These are phyloP conservation scores for Australoheros facetus DNA, from an alignment of 2,797 vertebrate species.

Conservation along the genomic window DNA sequence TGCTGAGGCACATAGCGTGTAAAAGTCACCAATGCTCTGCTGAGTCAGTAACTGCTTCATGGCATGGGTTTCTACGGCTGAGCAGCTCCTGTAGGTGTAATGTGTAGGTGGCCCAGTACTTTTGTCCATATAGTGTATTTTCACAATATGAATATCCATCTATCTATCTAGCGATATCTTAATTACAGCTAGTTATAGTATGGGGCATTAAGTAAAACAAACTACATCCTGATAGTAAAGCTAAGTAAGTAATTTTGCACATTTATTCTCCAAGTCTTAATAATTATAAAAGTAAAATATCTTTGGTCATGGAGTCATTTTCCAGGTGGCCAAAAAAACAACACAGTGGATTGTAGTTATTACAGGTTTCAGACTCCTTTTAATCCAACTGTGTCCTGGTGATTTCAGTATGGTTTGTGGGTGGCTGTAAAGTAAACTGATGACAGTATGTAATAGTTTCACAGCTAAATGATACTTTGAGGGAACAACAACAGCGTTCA, in stretches of 20 bases:
- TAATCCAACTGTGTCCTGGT: constrained; percentile 24
- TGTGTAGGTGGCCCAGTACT: not conserved
- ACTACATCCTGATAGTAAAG: not conserved
- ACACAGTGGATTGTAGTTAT: not conserved
- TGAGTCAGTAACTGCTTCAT: not conserved
- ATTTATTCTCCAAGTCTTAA: not conserved
- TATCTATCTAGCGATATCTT: not conserved
- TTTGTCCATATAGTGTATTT: not conserved
- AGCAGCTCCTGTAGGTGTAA: not conserved
- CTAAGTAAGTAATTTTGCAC: not conserved
- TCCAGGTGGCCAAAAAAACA: not conserved
- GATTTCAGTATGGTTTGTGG: constrained; percentile 45
- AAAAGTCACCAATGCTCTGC: not conserved
- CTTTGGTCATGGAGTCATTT: not conserved
- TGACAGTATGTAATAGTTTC: constrained; percentile 11
- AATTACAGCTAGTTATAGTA: not conserved
- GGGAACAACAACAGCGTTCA: not conserved
- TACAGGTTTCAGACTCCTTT: constrained; percentile 3
- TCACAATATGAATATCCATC: not conserved
- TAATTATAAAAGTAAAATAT: not conserved
- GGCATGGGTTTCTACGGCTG: not conserved
- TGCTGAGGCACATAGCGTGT: not conserved
- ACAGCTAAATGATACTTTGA: constrained; percentile 15
- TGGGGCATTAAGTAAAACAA: not conserved
- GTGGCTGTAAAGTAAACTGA: constrained; percentile 47